A percentile compares a stretch with the other conserved stretches of the same genome.
Evolutionary conservation across 2,888 invertebrate genomes (phyloP).

Genomic region (Luperina nickerlii): DNA sequence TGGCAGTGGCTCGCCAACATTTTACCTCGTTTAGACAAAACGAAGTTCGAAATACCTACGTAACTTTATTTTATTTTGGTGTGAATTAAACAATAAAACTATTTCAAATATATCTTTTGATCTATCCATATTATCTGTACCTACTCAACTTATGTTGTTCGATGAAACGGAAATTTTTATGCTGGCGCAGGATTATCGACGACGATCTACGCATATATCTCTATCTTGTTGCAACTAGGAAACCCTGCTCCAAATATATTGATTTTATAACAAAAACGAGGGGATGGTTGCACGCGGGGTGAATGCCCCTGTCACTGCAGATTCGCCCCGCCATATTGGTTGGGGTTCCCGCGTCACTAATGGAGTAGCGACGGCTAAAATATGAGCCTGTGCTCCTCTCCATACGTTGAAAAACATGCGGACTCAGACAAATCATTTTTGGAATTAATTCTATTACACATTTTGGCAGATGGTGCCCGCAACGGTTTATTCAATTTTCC

Average conservation of each 20-base stretch:
- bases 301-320: constrained; percentile 89
- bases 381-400: constrained; percentile 85
- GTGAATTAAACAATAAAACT: background rate
- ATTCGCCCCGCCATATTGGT: constrained; percentile 87
- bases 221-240: constrained; percentile 77
- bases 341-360: constrained; percentile 87
- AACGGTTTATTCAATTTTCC: constrained; percentile 19
- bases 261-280: constrained; percentile 90
- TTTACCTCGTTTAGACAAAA: constrained; percentile 32
- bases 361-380: constrained; percentile 87
- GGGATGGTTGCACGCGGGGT: constrained; percentile 88
- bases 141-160: background rate
- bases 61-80: constrained; percentile 5
- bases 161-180: constrained; percentile 7
- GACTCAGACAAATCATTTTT: constrained; percentile 72
- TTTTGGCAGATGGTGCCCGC: constrained; percentile 49
- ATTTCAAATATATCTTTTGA: background rate
- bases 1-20: constrained; percentile 23
- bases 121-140: background rate
- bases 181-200: constrained; percentile 25
- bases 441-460: constrained; percentile 71
- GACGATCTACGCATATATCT: constrained; percentile 63
- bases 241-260: constrained; percentile 86
- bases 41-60: background rate
- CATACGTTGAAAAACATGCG: constrained; percentile 83